Base-by-base conservation (phyloP, 2,888 invertebrate genomes). In the Caenorhabditis drosophilae region DNA sequence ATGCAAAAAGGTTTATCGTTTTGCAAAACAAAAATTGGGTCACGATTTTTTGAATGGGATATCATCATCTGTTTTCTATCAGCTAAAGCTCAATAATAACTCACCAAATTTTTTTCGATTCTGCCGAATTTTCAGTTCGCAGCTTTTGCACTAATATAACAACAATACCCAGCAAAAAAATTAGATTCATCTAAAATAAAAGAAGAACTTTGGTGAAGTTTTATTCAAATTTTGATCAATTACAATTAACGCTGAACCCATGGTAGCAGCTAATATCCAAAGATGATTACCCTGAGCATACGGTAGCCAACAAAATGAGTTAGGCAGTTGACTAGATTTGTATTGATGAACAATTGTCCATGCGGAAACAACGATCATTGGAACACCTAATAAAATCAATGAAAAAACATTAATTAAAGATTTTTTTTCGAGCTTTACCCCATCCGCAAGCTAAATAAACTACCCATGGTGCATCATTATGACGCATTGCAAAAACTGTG, bases 391-490 rank as follows among this genome's bases (percentile, higher is more conserved):
- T n/a, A n/a, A n/a, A n/a, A n/a, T n/a, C n/a, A n/a, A n/a, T n/a
- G n/a, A n/a, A n/a, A n/a, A n/a, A n/a, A n/a, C n/a, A n/a, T n/a
- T n/a, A n/a, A n/a, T n/a, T n/a, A n/a, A n/a, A n/a, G n/a, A n/a
- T n/a, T n/a, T n/a, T n/a, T n/a, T n/a, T n/a, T n/a, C n/a, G n/a
- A n/a, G n/a, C n/a, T n/a, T n/a, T 78, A 87, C 88, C 87, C 88
- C 88, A 88, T 54, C 88, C 88, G 53, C 87, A 85, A 38, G 84
- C 74, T 70, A 87, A 85, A 75, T 87, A 88, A 4, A 87, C 70
- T 42, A 83, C 84, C 79, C 87, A 87, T 0, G 88, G 87, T 4
- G 80, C 79, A 9, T 87, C 86, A 47, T 85, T 84, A 11, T 86
- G 84, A 58, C 87, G 85, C 84, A 88, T 88, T 0, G 88, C 87